Conservation (phyloP, 2,797 vertebrate species). For the Darevskia nairensis region DNA sequence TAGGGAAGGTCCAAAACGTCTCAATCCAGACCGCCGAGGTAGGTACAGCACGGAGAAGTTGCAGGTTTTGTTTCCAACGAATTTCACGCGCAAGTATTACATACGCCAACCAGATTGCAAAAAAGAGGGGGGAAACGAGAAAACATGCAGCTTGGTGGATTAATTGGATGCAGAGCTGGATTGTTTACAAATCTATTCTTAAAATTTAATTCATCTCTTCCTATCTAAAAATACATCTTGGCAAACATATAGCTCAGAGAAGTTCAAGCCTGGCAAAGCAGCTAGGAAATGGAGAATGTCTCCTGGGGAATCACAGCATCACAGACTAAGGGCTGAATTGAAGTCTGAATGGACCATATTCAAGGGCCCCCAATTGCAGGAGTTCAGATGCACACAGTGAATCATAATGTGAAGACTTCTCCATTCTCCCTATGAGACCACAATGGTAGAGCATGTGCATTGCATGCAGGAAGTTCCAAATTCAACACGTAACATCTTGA, state of each 20-base stretch:
- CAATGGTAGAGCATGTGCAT: not conserved
- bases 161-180: not conserved
- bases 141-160: not conserved
- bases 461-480: not conserved
- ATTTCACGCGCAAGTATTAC: not conserved
- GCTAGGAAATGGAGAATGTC: too few relatives aligned
- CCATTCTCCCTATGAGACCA: not conserved
- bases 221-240: not conserved
- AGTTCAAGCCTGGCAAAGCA: not conserved
- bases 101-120: not conserved
- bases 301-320: not conserved
- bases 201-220: not conserved
- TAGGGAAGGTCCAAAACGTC: constrained; percentile 38
- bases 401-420: not conserved
- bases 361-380: not conserved
- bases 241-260: not conserved
- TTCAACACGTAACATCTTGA: not conserved
- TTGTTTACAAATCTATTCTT: not conserved
- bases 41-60: constrained; percentile 13
- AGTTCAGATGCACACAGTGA: not conserved
- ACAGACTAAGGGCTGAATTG: not conserved
- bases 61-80: not conserved
- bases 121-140: not conserved
- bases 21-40: constrained; percentile 11
- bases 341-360: too few relatives aligned